Evolutionary conservation across 2,888 invertebrate genomes (phyloP).

Genomic region (Alsophila aescularia): DNA sequence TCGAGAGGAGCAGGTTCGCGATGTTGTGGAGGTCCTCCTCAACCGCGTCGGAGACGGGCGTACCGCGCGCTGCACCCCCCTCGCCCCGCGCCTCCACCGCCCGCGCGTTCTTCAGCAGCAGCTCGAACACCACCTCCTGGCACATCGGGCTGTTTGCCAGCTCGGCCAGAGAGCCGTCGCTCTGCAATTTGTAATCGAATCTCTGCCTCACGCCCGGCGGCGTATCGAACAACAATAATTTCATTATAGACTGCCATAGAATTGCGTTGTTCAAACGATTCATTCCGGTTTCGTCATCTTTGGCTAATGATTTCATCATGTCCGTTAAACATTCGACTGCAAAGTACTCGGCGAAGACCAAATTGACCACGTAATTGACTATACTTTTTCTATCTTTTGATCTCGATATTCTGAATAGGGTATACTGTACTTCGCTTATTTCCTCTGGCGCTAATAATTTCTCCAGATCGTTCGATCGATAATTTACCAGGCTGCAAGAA

Average conservation of each 20-base stretch:
- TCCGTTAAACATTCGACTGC: constrained; percentile 43
- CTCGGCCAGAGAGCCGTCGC: constrained; percentile 41
- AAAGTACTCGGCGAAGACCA: constrained; percentile 52
- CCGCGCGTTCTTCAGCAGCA: constrained; percentile 41
- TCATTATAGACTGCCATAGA: constrained; percentile 46
- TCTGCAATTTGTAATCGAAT: constrained; percentile 51
- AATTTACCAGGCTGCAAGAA: too few species aligned
- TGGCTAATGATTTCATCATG: constrained; percentile 25
- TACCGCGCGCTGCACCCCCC: constrained; percentile 17
- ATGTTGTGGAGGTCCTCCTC: constrained; percentile 43
- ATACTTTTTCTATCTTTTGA: constrained; percentile 43
- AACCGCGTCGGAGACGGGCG: constrained; percentile 37
- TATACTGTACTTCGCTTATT: constrained; percentile 42
- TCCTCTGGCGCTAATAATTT: constrained; percentile 44
- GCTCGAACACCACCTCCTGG: constrained; percentile 44
- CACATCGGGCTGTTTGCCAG: constrained; percentile 31
- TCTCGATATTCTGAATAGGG: constrained; percentile 40
- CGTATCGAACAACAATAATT: constrained; percentile 39
- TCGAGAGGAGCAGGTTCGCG: constrained; percentile 39
- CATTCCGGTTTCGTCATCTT: not conserved
- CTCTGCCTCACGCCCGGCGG: constrained; percentile 43
- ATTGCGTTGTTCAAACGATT: constrained; percentile 28
- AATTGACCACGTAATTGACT: constrained; percentile 44
- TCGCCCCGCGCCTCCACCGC: not conserved
- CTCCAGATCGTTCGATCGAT: constrained; percentile 42